These are phyloP conservation scores for Chrysocyon brachyurus DNA, from an alignment of 2,797 vertebrate species.

Conservation along the genomic window DNA sequence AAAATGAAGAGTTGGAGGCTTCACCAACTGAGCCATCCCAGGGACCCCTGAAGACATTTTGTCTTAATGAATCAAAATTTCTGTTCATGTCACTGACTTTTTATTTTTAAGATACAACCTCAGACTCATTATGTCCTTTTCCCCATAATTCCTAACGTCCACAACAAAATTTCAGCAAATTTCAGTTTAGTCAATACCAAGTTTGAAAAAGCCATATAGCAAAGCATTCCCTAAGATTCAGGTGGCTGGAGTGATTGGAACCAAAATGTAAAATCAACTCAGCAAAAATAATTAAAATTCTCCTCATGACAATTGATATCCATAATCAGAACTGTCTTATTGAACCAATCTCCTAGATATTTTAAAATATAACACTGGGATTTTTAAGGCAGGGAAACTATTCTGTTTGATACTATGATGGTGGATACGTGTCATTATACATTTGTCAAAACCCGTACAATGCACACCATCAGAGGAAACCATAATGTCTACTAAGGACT, in stretches of 20 bases:
- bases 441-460: neutral
- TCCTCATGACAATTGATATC: neutral
- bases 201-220: neutral
- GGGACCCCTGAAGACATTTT: neutral
- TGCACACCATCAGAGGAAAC: neutral
- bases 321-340: neutral
- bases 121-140: neutral
- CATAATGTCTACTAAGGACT: neutral
- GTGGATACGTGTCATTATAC: neutral
- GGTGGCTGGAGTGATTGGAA: neutral
- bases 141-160: neutral
- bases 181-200: neutral
- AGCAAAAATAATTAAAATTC: constrained; percentile 15
- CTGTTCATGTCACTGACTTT: neutral
- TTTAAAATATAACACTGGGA: neutral
- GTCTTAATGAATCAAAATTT: constrained; percentile 17
- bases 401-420: neutral
- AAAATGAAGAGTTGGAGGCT: neutral
- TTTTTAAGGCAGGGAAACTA: neutral
- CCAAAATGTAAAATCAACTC: neutral
- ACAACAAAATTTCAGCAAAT: neutral
- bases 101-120: constrained; percentile 41
- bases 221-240: neutral
- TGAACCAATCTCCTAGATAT: neutral
- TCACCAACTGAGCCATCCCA: neutral